Conservation (phyloP, 2,888 invertebrate species). For the Lasioglossum vierecki region DNA sequence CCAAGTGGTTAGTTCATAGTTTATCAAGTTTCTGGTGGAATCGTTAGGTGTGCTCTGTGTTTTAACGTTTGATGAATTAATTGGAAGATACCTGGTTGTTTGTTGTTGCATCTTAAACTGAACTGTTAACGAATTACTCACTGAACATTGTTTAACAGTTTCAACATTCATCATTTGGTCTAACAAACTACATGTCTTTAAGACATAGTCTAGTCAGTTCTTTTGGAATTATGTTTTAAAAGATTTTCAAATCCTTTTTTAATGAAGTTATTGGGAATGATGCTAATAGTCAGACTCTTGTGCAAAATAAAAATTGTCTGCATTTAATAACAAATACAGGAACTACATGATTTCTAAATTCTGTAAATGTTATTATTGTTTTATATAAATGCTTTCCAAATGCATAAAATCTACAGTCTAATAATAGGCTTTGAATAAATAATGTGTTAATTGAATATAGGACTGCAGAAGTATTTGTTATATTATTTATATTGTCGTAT, state of each 20-base stretch:
- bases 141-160: background rate
- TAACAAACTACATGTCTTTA: too few species aligned
- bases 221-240: background rate
- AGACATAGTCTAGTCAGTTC: background rate
- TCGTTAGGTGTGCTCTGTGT: background rate
- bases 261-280: too few species aligned
- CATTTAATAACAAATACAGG: background rate
- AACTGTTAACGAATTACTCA: background rate
- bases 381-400: background rate
- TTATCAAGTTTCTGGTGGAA: background rate
- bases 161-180: background rate
- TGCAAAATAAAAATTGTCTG: background rate
- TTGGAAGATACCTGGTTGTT: background rate
- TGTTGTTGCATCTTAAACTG: background rate
- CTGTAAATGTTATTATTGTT: background rate
- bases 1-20: constrained; percentile 71
- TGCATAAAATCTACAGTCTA: background rate
- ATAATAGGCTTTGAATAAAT: background rate
- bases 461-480: background rate
- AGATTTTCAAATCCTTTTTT: background rate
- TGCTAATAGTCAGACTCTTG: background rate
- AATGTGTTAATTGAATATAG: background rate
- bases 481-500: background rate
- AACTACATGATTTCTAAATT: background rate
- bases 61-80: background rate